Conservation (phyloP, 2,113 vertebrate species). For the Gopherus flavomarginatus region DNA sequence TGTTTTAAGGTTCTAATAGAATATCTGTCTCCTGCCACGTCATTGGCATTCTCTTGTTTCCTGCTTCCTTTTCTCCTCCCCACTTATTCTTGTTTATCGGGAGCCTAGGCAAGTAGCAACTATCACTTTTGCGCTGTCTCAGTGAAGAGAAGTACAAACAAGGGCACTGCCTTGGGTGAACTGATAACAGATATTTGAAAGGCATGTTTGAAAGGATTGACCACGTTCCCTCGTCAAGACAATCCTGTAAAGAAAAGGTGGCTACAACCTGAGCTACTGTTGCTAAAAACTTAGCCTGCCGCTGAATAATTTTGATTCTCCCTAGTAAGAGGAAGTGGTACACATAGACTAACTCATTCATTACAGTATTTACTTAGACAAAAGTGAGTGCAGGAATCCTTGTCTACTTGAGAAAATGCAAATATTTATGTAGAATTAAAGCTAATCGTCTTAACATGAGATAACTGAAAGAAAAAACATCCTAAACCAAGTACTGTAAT, state of each 20-base stretch:
- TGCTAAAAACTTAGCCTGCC: not conserved
- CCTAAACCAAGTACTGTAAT: not conserved
- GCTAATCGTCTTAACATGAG: slow-evolving; percentile 22
- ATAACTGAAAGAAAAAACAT: not conserved
- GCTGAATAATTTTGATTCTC: not conserved
- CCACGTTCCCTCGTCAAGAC: not conserved
- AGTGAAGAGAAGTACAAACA: not conserved
- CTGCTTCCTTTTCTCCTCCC: not conserved
- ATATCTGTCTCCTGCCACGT: not conserved
- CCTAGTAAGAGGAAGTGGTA: not conserved
- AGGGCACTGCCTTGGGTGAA: not conserved
- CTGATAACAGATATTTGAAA: not conserved
- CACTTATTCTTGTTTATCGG: not conserved
- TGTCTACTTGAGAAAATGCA: not conserved
- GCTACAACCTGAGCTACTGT: not conserved
- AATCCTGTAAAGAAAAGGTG: not conserved
- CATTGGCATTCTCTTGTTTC: not conserved
- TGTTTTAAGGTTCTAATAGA: not conserved
- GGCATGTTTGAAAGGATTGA: not conserved
- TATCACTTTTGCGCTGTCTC: not conserved
- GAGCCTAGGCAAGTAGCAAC: not conserved
- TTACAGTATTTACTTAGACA: not conserved
- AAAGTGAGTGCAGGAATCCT: not conserved
- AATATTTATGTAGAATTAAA: slow-evolving; percentile 34
- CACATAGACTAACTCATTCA: not conserved